Evolutionary conservation across 2,888 invertebrate species (phyloP).

Genomic region (Leucophenga maculata): DNA sequence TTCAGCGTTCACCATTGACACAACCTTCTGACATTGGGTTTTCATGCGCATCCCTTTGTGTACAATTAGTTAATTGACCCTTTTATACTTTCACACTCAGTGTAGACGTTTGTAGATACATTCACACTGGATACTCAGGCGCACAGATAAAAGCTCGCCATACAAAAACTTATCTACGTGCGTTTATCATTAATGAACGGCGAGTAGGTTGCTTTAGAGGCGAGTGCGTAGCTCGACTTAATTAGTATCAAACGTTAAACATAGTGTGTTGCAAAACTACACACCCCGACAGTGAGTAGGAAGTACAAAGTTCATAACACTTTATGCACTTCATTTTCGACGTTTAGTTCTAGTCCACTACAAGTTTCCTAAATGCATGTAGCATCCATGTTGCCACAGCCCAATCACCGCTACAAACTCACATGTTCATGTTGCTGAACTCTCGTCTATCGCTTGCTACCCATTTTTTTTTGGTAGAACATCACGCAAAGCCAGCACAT

Average conservation of each 20-base stretch:
- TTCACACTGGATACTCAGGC: too few relatives aligned
- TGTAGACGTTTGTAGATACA: not conserved
- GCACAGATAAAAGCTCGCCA: not conserved
- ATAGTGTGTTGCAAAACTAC: not conserved
- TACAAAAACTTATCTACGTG: conserved; percentile 11
- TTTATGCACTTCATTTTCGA: too few relatives aligned
- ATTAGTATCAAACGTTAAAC: not conserved
- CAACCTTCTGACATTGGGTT: conserved; percentile 6
- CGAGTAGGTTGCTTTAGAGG: not conserved
- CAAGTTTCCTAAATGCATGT: too few relatives aligned
- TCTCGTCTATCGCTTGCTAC: too few relatives aligned
- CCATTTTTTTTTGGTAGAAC: not conserved
- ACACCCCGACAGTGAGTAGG: too few relatives aligned
- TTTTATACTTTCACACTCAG: conserved; percentile 21
- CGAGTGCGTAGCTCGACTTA: conserved; percentile 18
- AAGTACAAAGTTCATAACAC: too few relatives aligned
- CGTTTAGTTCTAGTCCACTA: too few relatives aligned
- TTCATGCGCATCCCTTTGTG: conserved; percentile 50
- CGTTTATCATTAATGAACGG: conserved; percentile 5
- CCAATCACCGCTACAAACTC: not conserved
- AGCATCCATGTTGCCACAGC: too few relatives aligned
- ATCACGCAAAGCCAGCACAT: not conserved
- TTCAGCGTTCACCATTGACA: conserved; percentile 33
- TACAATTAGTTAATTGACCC: conserved; percentile 64
- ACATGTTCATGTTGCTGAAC: not conserved